Percentiles rank a stretch among this genome's conserved stretches.
phyloP scores from a whole-genome alignment of 1,140 invertebrate species.

The Drosophila sechellia region DNA sequence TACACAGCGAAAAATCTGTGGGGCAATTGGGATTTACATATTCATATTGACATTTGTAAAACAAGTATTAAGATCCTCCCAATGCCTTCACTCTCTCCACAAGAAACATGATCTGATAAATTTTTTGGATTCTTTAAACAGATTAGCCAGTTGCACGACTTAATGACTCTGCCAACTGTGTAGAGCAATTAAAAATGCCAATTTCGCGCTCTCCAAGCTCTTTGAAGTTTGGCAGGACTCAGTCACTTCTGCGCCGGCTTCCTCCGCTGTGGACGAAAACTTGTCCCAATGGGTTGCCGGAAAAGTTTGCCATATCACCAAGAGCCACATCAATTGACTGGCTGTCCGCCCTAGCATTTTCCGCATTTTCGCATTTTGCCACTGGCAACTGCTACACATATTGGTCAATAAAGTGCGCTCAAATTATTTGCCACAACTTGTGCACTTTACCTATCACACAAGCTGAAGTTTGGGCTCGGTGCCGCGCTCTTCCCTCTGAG shows the following conservation, averaged over 20 bases:
- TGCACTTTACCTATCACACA: conserved; percentile 65
- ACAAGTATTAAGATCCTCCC: too few relatives aligned
- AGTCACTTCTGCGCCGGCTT: conserved; percentile 13
- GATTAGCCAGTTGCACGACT: conserved; percentile 16
- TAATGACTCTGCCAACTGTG: conserved; percentile 5
- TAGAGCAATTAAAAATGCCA: conserved; percentile 42
- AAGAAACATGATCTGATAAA: not conserved
- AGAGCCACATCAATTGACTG: conserved; percentile 37
- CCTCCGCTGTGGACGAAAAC: conserved; percentile 9
- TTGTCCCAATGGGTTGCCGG: conserved; percentile 11
- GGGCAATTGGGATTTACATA: too few relatives aligned
- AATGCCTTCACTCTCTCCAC: too few relatives aligned
- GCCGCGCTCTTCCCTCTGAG: not conserved
- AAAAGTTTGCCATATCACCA: conserved; percentile 39
- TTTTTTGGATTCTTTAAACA: conserved; percentile 2
- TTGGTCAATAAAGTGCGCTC: conserved; percentile 76
- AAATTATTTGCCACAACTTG: conserved; percentile 72
- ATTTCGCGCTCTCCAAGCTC: conserved; percentile 12
- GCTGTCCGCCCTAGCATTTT: conserved; percentile 4
- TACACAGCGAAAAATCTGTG: conserved; percentile 1
- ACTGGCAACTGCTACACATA: conserved; percentile 52
- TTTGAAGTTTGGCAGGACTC: conserved; percentile 35
- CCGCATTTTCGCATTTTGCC: conserved; percentile 1
- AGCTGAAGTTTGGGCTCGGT: conserved; percentile 20
- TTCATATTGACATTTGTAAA: too few relatives aligned